Evolutionary conservation across 2,888 invertebrate species (phyloP), one percentile per base, ranked within the genome.

Genomic region (Hypercompe scribonia): DNA sequence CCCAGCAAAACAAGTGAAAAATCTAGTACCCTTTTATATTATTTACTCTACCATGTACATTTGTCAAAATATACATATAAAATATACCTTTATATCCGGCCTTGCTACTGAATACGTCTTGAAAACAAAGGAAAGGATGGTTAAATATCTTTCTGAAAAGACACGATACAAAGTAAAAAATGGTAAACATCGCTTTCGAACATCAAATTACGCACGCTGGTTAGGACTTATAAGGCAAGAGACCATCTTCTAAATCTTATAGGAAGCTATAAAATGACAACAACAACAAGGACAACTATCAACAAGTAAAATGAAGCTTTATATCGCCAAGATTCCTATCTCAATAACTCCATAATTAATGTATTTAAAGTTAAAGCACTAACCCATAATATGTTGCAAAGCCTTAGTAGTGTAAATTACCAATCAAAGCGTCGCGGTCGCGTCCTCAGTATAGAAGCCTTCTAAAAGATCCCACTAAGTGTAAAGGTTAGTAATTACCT

Each of bases 401-500:
- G 76, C 78, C 81, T 64, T 78, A 71, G 69, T 72, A 80, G 79
- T 83, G 84, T 84, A 84, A 88, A 86, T 87, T 84, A 84, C 83
- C 83, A 86, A 86, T 86, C 77, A 83, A 80, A 84, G 77, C 72
- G 76, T 68, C 77, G 71, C 80, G 78, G 75, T 82, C 76, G 78
- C 80, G 71, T 82, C 81, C 61, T 81, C 82, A 78, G 84, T 84
- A 86, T 86, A 86, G 87, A 89, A 89, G 78, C 85, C 86, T 84
- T 84, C 84, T 85, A 88, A 89, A 89, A 87, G 88, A 88, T 87
- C 84, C 87, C 81, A 87, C 83, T 87, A 85, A 87, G 84, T 82
- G 85, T 81, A 81, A 88, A 83, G 81, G 84, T 82, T 74, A 83
- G 86, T 90, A 90, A 92, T 92, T 92, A 90, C 81, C 85, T 82